Evolutionary conservation across 2,888 invertebrate genomes (phyloP), one percentile per base, ranked within the genome.

Genomic region (Eupithecia tripunctaria): DNA sequence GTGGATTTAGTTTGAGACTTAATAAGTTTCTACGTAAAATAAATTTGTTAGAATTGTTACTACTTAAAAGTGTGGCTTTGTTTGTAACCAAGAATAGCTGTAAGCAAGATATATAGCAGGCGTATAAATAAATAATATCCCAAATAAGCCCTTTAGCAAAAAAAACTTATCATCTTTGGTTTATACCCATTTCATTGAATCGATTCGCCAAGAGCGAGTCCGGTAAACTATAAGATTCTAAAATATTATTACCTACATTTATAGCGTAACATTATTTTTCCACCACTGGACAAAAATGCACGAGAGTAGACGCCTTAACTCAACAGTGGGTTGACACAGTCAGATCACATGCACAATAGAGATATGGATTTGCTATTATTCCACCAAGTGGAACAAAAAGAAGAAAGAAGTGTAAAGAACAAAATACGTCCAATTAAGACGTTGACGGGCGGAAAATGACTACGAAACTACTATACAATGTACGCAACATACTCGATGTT

Each of bases 1-100:
- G 71, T 71, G 67, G 72, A 74, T 75, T 62, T 43, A 71, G 72
- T 43, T 38, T 36, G 21, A 56, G 36, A 38, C 15, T 56, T 51
- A 12, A 56, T 56, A 25, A 56, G 18, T 67, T 67, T 51, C 29
- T 47, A 29, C 6, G 29, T 7, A 18, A 59, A 32, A 27, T 56
- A 25, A 51, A 15, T 56, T 14, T 56, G 25, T 56, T 56, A 14
- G 12, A 3, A 21, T 51, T 4, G 21, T 21, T 21, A 21, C 21
- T 51, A 51, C 10, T 51, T 21, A 0, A 51, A 2, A 21, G n/a
- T n/a, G 29, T 51, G 12, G 21, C 25, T 51, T n/a, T 21, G 2
- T 12, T 47, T 21, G 12, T 56, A 14, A 56, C 14, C 21, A 56
- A 56, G 21, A 56, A 25, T 56, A 56, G 2, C 14, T 56, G 56